Base-by-base conservation (phyloP, 2,113 vertebrate species). In the Sterrhoptilus dennistouni region DNA sequence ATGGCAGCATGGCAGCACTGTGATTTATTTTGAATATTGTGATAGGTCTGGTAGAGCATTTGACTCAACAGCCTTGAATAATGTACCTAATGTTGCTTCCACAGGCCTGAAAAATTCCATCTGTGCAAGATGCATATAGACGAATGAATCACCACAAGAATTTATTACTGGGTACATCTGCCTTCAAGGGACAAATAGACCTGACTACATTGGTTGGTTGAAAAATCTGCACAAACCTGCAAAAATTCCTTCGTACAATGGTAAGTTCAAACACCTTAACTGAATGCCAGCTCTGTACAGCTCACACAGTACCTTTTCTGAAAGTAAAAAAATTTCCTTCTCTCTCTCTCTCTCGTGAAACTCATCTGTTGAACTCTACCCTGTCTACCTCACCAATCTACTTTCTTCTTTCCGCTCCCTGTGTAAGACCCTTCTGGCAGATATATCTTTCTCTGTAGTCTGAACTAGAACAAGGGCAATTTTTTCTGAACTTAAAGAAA, bases 1-100 rank as follows among this genome's bases (percentile, higher is more conserved):
- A 42, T 38, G 38, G 38, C 38, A 38, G 38, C 38, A 38, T 38
- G 38, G 38, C 80, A 96, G 65, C 54, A 49, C 56, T 56, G 74
- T 71, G 59, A 91, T 95, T 94, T 89, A 85, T 89, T 91, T 83
- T 88, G 25, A 93, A 86, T 68, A 95, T 49, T 68, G 36, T 66
- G 93, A 96, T 29, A 24, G 28, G 22, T 12, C 63, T 65, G 31
- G 22, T 68, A 65, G 42, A 44, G 8, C 49, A 65, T 86, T 96
- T 86, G 36, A 54, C 56, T 87, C 76, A 90, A 69, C 20, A 90
- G 20, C 19, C 71, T 71, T 86, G 44, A 57, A 69, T 33, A 52
- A 70, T 33, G 5, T 45, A 49, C 56, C 45, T 65, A 19, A 52
- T 68, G 24, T 79, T 83, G 36, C 31, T 72, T 57, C 38, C 65